These are phyloP conservation scores for Monochamus alternatus DNA, from an alignment of 2,888 invertebrate genomes.

Conservation along the genomic window DNA sequence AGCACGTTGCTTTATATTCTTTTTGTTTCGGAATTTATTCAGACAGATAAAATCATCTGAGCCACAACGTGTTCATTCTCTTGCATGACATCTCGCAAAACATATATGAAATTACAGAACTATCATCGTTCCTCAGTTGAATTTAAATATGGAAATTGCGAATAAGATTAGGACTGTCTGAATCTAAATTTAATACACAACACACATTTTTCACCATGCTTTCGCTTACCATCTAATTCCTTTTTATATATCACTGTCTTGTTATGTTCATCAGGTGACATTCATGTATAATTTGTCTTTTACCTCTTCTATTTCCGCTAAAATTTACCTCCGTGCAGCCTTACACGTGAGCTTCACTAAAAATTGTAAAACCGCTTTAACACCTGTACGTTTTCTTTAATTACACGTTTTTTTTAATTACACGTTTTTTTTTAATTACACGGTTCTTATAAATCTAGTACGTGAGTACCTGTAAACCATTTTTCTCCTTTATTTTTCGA, in stretches of 20 bases:
- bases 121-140: constrained; percentile 56
- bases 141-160: constrained; percentile 60
- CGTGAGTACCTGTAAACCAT: too few species aligned
- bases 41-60: constrained; percentile 58
- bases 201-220: constrained; percentile 18
- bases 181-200: constrained; percentile 58
- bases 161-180: constrained; percentile 58
- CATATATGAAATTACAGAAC: constrained; percentile 57
- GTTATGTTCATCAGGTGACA: constrained; percentile 1
- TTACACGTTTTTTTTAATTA: too few species aligned
- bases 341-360: too few species aligned
- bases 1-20: constrained; percentile 46
- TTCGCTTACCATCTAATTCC: constrained; percentile 15
- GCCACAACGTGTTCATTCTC: constrained; percentile 55
- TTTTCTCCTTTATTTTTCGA: too few species aligned
- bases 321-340: neutral
- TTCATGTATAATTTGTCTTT: constrained; percentile 12
- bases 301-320: neutral
- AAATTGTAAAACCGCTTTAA: too few species aligned
- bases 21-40: constrained; percentile 57
- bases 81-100: constrained; percentile 53
- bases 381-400: too few species aligned
- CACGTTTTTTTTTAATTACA: too few species aligned
- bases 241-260: constrained; percentile 25
- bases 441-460: too few species aligned